Conservation (phyloP, 2,888 invertebrate species). For the Lithodes maja region DNA sequence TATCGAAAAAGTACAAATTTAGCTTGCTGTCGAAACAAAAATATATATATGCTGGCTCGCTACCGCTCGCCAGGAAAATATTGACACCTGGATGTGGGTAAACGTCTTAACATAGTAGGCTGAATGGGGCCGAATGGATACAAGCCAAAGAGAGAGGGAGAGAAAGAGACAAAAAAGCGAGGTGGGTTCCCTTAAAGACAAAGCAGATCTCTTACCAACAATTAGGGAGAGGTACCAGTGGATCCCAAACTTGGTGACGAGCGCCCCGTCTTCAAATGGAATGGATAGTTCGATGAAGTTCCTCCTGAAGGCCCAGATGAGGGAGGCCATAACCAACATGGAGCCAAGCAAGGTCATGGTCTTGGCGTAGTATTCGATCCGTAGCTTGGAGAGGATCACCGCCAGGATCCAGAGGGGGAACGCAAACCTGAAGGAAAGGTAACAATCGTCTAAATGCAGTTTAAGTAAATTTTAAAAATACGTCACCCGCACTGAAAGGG, state of each 20-base stretch:
- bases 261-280: conserved; percentile 75
- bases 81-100: too few species aligned
- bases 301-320: conserved; percentile 77
- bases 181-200: background rate
- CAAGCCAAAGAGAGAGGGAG: background rate
- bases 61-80: background rate
- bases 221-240: conserved; percentile 78
- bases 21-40: background rate
- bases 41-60: background rate
- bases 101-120: too few species aligned
- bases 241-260: conserved; percentile 76
- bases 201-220: conserved; percentile 75
- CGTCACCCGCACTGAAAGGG: too few species aligned
- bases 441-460: too few species aligned
- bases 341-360: conserved; percentile 77
- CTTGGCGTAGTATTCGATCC: conserved; percentile 78
- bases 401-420: conserved; percentile 79
- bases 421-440: conserved; percentile 75
- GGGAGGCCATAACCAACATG: conserved; percentile 77
- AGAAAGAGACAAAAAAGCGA: background rate
- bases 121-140: too few species aligned
- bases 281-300: conserved; percentile 78
- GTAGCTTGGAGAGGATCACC: conserved; percentile 77
- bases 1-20: background rate
- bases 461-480: too few species aligned